Evolutionary conservation across 2,797 vertebrate genomes (phyloP).

Genomic region (Malacoraja senta): DNA sequence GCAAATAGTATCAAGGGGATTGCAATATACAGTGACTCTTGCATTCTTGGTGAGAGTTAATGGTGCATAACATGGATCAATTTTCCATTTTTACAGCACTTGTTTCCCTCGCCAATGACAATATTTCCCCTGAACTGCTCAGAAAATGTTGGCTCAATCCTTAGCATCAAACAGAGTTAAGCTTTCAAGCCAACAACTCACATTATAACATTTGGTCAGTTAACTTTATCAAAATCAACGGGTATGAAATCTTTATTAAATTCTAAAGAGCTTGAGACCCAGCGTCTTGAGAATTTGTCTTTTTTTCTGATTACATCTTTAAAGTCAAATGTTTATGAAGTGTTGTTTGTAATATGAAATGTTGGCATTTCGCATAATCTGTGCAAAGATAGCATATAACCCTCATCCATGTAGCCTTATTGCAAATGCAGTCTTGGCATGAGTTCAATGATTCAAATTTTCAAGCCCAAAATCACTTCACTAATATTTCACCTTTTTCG

Average conservation of each 20-base stretch:
- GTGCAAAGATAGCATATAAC: neutral
- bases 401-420: neutral
- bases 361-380: neutral
- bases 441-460: neutral
- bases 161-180: neutral
- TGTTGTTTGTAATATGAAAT: neutral
- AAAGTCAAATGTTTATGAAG: neutral
- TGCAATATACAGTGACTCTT: neutral
- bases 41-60: constrained; percentile 19
- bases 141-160: neutral
- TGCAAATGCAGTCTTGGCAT: neutral
- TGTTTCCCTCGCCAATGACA: neutral
- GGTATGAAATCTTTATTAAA: neutral
- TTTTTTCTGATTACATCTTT: neutral
- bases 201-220: neutral
- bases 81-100: constrained; percentile 31
- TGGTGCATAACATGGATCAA: constrained; percentile 22
- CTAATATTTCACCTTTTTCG: neutral
- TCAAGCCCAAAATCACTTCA: neutral
- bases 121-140: neutral
- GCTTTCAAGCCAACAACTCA: neutral
- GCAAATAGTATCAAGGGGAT: constrained; percentile 21
- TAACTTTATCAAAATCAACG: neutral
- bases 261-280: neutral
- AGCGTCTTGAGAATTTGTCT: neutral